A percentile compares a stretch with the other conserved stretches of the same genome.
These are phyloP conservation scores for Phortica magna DNA, from an alignment of 2,888 invertebrate species.

Conservation along the genomic window DNA sequence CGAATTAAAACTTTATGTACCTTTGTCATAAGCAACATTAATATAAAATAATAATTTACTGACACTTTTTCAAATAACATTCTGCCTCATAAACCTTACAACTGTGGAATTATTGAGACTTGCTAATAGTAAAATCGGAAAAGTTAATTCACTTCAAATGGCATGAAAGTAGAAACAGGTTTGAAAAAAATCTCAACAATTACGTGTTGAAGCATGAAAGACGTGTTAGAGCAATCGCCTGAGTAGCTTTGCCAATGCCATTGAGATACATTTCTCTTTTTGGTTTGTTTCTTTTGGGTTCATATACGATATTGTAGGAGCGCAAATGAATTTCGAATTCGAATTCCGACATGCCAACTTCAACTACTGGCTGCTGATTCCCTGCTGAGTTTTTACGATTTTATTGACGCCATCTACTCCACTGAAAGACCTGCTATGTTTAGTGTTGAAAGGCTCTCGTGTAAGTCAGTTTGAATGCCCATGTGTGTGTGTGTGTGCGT, in stretches of 20 bases:
- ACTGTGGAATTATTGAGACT: neutral
- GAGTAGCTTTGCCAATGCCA: neutral
- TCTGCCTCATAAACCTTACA: neutral
- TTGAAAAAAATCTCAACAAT: neutral
- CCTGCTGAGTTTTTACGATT: slow-evolving; percentile 17
- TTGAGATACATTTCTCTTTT: neutral
- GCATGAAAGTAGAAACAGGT: neutral
- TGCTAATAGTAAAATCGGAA: slow-evolving; percentile 19
- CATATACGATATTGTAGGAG: neutral
- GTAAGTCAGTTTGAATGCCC: neutral
- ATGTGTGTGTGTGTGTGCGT: neutral
- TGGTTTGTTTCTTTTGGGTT: neutral
- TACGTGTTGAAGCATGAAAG: slow-evolving; percentile 10
- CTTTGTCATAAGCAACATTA: neutral
- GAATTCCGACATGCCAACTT: too few species aligned
- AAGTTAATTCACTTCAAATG: slow-evolving; percentile 3
- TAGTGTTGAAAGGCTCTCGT: neutral
- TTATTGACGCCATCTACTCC: neutral
- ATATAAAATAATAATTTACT: neutral
- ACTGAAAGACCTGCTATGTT: neutral
- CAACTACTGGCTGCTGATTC: neutral
- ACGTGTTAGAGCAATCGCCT: neutral
- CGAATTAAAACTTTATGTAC: neutral
- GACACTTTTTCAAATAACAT: neutral
- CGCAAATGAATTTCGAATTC: too few species aligned